Evolutionary conservation across 2,797 vertebrate genomes (phyloP).

Genomic region (Bovichtus diacanthus): DNA sequence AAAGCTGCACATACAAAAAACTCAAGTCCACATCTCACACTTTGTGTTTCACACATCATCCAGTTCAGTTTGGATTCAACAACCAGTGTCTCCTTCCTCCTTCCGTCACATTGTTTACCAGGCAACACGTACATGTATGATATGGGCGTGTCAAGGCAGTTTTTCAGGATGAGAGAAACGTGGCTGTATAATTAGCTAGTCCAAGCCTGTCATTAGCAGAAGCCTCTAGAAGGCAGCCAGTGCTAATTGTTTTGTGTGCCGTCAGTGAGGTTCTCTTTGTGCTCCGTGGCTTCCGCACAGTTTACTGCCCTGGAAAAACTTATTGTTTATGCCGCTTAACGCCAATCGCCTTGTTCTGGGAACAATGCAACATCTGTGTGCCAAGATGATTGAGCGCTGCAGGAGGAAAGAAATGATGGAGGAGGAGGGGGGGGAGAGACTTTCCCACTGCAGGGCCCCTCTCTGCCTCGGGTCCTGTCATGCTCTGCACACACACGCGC

Average conservation of each 20-base stretch:
- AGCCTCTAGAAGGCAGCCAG: slow-evolving; percentile 73
- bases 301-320: slow-evolving; percentile 72
- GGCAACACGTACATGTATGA: slow-evolving; percentile 34
- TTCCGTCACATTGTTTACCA: slow-evolving; percentile 15
- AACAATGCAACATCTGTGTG: slow-evolving; percentile 82
- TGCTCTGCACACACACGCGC: slow-evolving; percentile 32
- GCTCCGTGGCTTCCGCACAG: slow-evolving; percentile 30
- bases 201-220: slow-evolving; percentile 74
- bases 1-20: slow-evolving; percentile 13
- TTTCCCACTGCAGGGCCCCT: slow-evolving; percentile 43
- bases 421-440: slow-evolving; percentile 20
- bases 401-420: slow-evolving; percentile 35
- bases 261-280: slow-evolving; percentile 76
- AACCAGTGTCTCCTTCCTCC: not conserved
- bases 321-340: slow-evolving; percentile 61
- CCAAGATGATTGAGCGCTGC: slow-evolving; percentile 53
- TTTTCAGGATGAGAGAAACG: slow-evolving; percentile 65
- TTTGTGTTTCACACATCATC: not conserved
- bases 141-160: slow-evolving; percentile 63
- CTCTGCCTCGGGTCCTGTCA: slow-evolving; percentile 38
- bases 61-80: not conserved
- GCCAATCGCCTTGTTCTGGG: slow-evolving; percentile 64
- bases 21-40: not conserved
- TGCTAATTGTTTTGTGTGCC: slow-evolving; percentile 82
- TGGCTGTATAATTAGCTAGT: slow-evolving; percentile 77